A percentile compares a stretch with the other conserved stretches of the same genome.
Evolutionary conservation across 2,113 vertebrate species (phyloP).

Genomic region (Phaethornis superciliosus): DNA sequence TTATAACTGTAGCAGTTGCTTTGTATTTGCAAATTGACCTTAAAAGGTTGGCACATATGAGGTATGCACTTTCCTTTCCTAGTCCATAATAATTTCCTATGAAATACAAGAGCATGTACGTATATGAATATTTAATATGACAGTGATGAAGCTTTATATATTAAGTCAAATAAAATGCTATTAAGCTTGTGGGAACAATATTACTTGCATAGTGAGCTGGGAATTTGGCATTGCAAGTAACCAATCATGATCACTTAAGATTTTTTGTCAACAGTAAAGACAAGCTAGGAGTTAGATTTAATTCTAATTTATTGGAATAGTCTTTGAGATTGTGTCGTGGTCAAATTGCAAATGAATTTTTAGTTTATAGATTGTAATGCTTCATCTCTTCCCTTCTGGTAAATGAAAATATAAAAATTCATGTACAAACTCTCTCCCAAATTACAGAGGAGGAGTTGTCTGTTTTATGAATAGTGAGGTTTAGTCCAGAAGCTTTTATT

Average conservation of each 20-base stretch:
- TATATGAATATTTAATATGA: slow-evolving; percentile 15
- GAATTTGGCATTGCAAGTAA: neutral
- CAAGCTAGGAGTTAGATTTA: neutral
- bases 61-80: neutral
- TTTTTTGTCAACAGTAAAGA: neutral
- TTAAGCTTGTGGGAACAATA: neutral
- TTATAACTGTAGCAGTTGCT: neutral
- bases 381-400: neutral
- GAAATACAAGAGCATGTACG: neutral
- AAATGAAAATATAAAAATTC: neutral
- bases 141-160: slow-evolving; percentile 3
- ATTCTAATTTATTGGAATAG: neutral
- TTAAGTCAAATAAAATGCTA: slow-evolving; percentile 5
- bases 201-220: neutral
- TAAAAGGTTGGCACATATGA: neutral
- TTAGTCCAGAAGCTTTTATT: neutral
- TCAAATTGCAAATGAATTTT: neutral
- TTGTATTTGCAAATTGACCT: neutral
- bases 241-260: neutral
- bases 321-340: neutral
- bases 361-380: neutral
- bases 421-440: neutral
- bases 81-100: neutral
- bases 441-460: neutral
- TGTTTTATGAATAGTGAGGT: neutral